Evolutionary conservation across 2,888 invertebrate species (phyloP), one percentile per base, ranked within the genome.

Genomic region (Trichopoda pennipes): DNA sequence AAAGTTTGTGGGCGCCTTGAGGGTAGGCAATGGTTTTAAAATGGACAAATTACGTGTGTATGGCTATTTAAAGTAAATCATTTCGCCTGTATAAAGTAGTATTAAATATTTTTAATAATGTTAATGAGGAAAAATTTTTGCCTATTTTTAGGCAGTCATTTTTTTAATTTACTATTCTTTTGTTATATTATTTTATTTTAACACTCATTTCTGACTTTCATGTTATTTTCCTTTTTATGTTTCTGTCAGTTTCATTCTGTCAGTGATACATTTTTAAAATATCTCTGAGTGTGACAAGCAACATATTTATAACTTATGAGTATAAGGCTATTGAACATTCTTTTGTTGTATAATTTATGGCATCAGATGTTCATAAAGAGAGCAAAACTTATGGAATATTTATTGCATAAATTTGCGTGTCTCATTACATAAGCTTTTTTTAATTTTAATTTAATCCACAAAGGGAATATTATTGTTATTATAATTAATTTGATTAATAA

Each of bases 371-470:
- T 53, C 28, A 12, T 38, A 12, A 38, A 38, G 12, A 38, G 10
- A 44, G 4, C 6, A 44, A 1, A 51, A 51, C 9, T 38, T 38
- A 10, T 10, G 16, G 23, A 9, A 61, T 14, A 51, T 64, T 10
- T 42, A 2, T n/a, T 38, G 12, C 12, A 12, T 6, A 42, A 42
- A 53, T 38, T 55, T 60, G 70, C 70, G 51, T 72, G 60, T 12
- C 7, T 32, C 19, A 12, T 23, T 35, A 17, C 9, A 28, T 9
- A 12, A 21, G 19, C 47, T 17, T 3, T 28, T 0, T 23, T 35
- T 58, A 70, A 58, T 60, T 60, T 21, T 16, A 38, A 49, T 60
- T 60, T 60, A 60, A 60, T 58, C 35, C n/a, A 44, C n/a, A 44
- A 44, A 10, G n/a, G n/a, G 6, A n/a, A 55, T 55, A 68, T 69